phyloP scores from a whole-genome alignment of 2,797 vertebrate genomes.

The Tinamus major region DNA sequence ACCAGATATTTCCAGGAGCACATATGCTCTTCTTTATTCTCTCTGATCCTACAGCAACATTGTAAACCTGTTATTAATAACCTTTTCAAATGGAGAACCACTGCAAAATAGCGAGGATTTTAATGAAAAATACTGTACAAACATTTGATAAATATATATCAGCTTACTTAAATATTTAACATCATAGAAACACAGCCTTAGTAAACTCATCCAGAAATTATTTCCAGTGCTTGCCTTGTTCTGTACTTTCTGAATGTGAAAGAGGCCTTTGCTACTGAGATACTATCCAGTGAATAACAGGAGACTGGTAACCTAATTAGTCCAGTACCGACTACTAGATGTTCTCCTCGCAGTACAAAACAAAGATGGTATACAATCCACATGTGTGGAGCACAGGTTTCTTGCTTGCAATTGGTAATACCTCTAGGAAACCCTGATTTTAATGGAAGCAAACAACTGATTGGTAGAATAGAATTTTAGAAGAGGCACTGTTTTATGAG shows the following conservation, averaged over 20 bases:
- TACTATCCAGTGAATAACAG: neutral
- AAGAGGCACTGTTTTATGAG: neutral
- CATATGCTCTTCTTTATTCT: neutral
- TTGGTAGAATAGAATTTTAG: neutral
- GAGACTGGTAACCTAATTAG: constrained; percentile 71
- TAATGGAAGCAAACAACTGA: neutral
- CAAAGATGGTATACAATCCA: neutral
- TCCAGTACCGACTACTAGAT: constrained; percentile 39
- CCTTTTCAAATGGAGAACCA: neutral
- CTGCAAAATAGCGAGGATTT: neutral
- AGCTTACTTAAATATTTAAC: constrained; percentile 42
- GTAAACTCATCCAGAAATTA: constrained; percentile 13
- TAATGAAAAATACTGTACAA: neutral
- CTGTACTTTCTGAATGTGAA: constrained; percentile 30
- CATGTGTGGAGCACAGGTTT: neutral
- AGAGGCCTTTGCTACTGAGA: neutral
- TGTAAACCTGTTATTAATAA: neutral
- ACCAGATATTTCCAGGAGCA: neutral
- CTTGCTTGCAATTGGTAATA: neutral
- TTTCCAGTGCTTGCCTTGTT: constrained; percentile 49
- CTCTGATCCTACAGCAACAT: neutral
- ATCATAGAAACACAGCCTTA: neutral
- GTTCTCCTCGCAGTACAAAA: constrained; percentile 14
- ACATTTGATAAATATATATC: neutral
- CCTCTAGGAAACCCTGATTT: neutral